Conservation (phyloP, 2,888 invertebrate genomes). For the Drosophila falleni region DNA sequence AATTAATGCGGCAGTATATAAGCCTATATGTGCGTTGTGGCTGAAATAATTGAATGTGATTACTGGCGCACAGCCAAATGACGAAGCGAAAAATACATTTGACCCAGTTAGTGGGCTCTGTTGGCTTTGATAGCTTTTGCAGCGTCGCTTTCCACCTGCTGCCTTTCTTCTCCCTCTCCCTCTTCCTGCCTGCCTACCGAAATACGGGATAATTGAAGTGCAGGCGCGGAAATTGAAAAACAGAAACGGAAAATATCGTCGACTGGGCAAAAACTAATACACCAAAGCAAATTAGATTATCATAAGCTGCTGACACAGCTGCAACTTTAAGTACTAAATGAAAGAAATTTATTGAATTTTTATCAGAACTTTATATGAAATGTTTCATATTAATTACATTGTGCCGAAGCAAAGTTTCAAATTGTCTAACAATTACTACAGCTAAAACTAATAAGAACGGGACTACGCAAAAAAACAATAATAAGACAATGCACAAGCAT, state of each 20-base stretch:
- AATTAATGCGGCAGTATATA: constrained; percentile 55
- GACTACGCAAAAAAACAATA: constrained; percentile 16
- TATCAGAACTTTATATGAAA: background rate
- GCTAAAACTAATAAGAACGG: constrained; percentile 1
- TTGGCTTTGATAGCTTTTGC: constrained; percentile 47
- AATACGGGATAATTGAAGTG: constrained; percentile 71
- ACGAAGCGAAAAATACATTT: constrained; percentile 60
- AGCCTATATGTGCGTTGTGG: constrained; percentile 41
- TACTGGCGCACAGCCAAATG: constrained; percentile 58
- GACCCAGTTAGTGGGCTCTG: constrained; percentile 68
- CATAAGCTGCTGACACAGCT: constrained; percentile 28
- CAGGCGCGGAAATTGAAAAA: constrained; percentile 75
- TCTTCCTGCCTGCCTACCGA: constrained; percentile 1
- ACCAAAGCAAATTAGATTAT: constrained; percentile 52
- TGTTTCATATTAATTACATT: background rate
- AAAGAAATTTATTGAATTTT: constrained; percentile 4
- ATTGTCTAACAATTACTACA: constrained; percentile 61
- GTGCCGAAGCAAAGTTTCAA: constrained; percentile 11
- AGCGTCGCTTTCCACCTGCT: background rate
- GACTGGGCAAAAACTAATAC: constrained; percentile 36
- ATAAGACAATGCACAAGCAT: constrained; percentile 14
- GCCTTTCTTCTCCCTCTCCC: background rate
- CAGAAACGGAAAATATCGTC: constrained; percentile 56
- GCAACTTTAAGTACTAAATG: constrained; percentile 1
- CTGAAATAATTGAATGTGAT: constrained; percentile 76